Base-by-base conservation (phyloP, 2,888 invertebrate genomes). In the Bombylius major region DNA sequence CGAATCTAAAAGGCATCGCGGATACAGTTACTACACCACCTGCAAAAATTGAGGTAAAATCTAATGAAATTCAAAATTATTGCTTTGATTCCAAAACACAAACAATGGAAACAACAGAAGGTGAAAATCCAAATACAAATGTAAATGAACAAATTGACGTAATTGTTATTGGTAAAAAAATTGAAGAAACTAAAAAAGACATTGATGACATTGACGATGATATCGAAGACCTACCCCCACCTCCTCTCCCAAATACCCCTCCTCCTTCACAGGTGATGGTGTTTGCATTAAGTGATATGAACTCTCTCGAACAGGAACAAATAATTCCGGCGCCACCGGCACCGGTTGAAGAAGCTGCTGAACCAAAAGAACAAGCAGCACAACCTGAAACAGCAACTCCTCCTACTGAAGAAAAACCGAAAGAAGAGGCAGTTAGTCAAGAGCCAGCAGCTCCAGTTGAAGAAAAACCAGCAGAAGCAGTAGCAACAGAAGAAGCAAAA, bases 231-330 rank as follows among this genome's bases (percentile, higher is more conserved):
- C 56, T 58, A 33, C 65, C 69, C 56, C 85, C 85, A 74, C 86
- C 84, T 70, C 84, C 86, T 66, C 80, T 86, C 70, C 86, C 86
- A 64, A 79, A 82, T 70, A 83, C 82, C 70, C 84, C 84, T 69
- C 86, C 86, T 71, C 86, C 86, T 65, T 84, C 83, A 68, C 83
- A 84, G 75, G 83, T 85, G 76, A 83, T 81, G 72, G 83, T 83
- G 66, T 85, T 86, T 75, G 85, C 84, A 57, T 68, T 72, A 61
- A 66, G 69, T 61, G 66, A 69, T 59, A 64, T 62, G 14, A 56
- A 57, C 49, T 32, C 51, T 12, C 34, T 54, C 50, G 53, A 56
- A 39, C 46, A 54, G 23, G 54, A 54, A 48, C 57, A 54, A 54
- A 44, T 42, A 55, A 47, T 51, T 47, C 46, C 46, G 23, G 31